phyloP scores from a whole-genome alignment of 1,140 invertebrate species.

The Drosophila bifasciata region DNA sequence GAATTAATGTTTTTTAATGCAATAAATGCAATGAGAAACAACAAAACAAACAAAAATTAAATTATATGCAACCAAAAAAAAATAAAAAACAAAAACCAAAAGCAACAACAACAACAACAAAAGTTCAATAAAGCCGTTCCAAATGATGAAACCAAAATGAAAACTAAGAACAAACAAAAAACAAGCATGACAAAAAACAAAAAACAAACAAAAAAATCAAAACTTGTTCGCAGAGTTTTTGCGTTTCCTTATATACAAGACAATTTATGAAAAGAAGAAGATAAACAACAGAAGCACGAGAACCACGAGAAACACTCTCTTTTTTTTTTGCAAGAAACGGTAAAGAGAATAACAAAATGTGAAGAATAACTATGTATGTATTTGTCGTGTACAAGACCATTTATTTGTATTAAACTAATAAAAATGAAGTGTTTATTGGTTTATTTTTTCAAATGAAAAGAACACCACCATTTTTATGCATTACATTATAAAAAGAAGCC shows the following conservation, averaged over 20 bases:
- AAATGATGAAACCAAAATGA: constrained; percentile 65
- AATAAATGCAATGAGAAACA: constrained; percentile 55
- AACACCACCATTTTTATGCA: constrained; percentile 76
- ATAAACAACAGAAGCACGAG: constrained; percentile 17
- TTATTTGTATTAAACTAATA: constrained; percentile 78
- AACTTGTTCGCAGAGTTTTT: constrained; percentile 76
- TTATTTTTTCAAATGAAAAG: constrained; percentile 63
- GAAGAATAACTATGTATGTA: constrained; percentile 52
- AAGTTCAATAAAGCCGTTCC: constrained; percentile 84
- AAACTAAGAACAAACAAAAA: constrained; percentile 35
- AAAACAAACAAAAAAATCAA: constrained; percentile 55
- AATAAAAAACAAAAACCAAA: constrained; percentile 49
- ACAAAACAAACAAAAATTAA: constrained; percentile 56
- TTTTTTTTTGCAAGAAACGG: constrained; percentile 40
- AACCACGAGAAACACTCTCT: constrained; percentile 31
- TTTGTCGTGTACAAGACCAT: constrained; percentile 75
- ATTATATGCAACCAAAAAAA: constrained; percentile 74
- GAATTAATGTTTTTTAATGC: constrained; percentile 77
- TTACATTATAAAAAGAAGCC: constrained; percentile 64
- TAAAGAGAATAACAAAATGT: constrained; percentile 15
- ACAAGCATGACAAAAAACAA: constrained; percentile 33
- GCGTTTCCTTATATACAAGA: constrained; percentile 72
- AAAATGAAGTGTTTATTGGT: constrained; percentile 76
- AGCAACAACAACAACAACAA: constrained; percentile 71
- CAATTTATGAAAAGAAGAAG: constrained; percentile 27